phyloP scores from a whole-genome alignment of 2,888 invertebrate species.

The Rhagonycha fulva region DNA sequence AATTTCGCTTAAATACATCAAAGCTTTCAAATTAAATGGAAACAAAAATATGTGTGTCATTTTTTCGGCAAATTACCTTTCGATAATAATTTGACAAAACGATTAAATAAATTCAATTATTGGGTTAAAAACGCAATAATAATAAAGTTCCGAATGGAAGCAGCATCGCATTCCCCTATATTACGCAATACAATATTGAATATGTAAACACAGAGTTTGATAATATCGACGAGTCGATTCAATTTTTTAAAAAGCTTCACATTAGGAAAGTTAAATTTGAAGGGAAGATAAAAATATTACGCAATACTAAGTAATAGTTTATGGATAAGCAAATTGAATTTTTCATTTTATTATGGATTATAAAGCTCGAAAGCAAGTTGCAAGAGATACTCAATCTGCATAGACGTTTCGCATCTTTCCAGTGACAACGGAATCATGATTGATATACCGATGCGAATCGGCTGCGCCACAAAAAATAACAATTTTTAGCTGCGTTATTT shows the following conservation, averaged over 20 bases:
- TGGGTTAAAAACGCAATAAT: not conserved
- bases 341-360: conserved; percentile 24
- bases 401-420: conserved; percentile 26
- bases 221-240: not conserved
- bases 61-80: not conserved
- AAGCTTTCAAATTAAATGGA: not conserved
- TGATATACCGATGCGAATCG: conserved; percentile 33
- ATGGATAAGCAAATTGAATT: conserved; percentile 24
- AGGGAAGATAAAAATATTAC: conserved; percentile 9
- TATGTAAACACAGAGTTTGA: not conserved
- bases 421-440: conserved; percentile 33
- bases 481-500: conserved; percentile 30
- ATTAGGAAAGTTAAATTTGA: not conserved
- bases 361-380: conserved; percentile 15
- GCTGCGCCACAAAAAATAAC: conserved; percentile 24
- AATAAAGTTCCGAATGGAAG: not conserved
- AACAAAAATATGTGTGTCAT: not conserved
- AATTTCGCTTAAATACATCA: not conserved
- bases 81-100: not conserved
- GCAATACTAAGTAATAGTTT: conserved; percentile 9
- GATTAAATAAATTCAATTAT: not conserved
- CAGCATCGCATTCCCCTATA: not conserved
- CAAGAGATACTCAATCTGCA: conserved; percentile 29
- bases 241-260: not conserved
- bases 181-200: not conserved